phyloP scores from a whole-genome alignment of 2,888 invertebrate species.

The Lepidocyrtinus sp. region DNA sequence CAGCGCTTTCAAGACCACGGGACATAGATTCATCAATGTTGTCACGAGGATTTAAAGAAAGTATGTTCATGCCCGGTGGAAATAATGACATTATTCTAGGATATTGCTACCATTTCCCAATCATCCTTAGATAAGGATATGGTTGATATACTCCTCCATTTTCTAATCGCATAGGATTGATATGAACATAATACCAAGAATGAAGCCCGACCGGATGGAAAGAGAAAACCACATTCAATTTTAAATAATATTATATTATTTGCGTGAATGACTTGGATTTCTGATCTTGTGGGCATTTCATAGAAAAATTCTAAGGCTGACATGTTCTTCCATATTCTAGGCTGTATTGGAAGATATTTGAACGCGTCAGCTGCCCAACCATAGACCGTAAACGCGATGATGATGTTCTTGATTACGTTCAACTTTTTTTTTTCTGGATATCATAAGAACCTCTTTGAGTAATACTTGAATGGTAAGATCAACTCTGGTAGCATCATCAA shows the following conservation, averaged over 20 bases:
- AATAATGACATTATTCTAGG: too few species aligned
- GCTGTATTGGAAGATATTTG: background rate
- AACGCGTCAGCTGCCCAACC: constrained; percentile 5
- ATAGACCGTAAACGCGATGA: background rate
- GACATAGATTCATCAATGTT: too few species aligned
- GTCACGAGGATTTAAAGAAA: too few species aligned
- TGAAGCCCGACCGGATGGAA: background rate
- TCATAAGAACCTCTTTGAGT: background rate
- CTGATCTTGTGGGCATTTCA: background rate
- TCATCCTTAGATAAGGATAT: background rate
- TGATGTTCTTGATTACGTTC: background rate
- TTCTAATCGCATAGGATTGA: background rate
- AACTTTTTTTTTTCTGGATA: background rate
- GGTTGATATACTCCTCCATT: background rate
- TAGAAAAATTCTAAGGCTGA: too few species aligned
- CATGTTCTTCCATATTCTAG: too few species aligned
- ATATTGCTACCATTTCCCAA: background rate
- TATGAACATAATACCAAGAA: background rate
- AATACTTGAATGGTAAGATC: background rate
- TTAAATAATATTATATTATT: too few species aligned
- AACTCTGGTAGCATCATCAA: background rate
- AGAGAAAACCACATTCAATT: background rate
- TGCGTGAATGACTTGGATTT: constrained; percentile 6
- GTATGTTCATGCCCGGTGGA: too few species aligned
- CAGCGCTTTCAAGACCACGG: background rate